Conservation (phyloP, 2,113 vertebrate species). For the Trachemys scripta region DNA sequence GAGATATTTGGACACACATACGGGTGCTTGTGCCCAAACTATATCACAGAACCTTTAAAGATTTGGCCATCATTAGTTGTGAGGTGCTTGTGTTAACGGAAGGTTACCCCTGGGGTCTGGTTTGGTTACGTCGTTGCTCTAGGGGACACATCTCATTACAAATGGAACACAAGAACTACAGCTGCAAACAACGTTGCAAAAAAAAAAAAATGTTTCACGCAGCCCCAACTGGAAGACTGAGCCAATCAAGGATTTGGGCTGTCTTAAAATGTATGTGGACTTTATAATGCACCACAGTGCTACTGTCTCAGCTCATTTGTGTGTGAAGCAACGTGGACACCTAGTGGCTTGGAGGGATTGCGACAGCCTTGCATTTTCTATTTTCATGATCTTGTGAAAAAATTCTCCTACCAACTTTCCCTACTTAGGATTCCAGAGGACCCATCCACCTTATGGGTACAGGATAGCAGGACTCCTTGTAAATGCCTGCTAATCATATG, state of each 20-base stretch:
- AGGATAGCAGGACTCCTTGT: background rate
- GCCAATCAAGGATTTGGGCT: background rate
- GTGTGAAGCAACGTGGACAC: background rate
- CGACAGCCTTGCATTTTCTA: background rate
- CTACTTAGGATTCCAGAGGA: background rate
- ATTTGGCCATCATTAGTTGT: background rate
- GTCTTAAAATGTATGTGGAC: background rate
- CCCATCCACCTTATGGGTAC: no score
- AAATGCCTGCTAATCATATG: background rate
- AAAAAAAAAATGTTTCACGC: background rate
- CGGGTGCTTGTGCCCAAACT: background rate
- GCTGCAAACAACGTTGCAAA: background rate
- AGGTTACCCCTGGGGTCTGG: background rate
- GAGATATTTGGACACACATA: background rate
- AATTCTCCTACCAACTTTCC: background rate
- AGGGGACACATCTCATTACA: accelerated
- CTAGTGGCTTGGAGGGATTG: background rate
- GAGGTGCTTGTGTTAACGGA: background rate
- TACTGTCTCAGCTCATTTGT: conserved; percentile 9
- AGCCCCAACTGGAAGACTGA: background rate
- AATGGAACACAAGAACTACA: background rate
- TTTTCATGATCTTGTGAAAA: accelerated
- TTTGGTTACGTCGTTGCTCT: background rate
- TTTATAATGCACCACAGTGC: background rate
- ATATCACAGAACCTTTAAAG: background rate